Base-by-base conservation (phyloP, 2,888 invertebrate genomes). In the Xylota segnis region DNA sequence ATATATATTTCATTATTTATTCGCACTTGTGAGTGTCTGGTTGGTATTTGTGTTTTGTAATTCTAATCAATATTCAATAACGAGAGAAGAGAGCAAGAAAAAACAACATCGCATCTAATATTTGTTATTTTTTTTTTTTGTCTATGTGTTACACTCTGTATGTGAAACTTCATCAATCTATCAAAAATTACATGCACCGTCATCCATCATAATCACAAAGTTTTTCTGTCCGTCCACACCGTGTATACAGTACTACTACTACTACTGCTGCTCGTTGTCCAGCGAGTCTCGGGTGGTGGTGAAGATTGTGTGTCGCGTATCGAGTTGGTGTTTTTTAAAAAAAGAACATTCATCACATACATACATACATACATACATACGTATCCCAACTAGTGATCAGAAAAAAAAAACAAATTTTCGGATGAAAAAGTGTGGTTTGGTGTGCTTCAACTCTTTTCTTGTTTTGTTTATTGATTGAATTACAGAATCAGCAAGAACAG, bases 401-500 rank as follows among this genome's bases (percentile, higher is more conserved):
- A 34, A 34, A 32, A 5, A 32, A 34, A 34, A 9, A 54, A 61
- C 12, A 45, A 45, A 37, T 52, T 65, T 40, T 61, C 40, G 40
- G 14, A 16, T 54, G 43, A 37, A 61, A 74, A 54, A 37, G 50
- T 59, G 23, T 70, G 63, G 14, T 7, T 9, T 52, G 58, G 34
- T 56, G 52, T 66, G 65, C 58, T 61, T 78, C 66, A 86, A 75
- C 74, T 78, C 81, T 82, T 68, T 77, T 87, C 77, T 78, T 82
- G 83, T 77, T 83, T 77, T 78, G 83, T 70, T 70, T 83, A 87
- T 87, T 87, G 87, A 83, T 77, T 68, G 47, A 63, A 83, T 77
- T 74, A 59, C 83, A 87, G 83, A 83, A 61, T 66, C 71, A 70
- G 45, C 71, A 66, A 47, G 82, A 58, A 45, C 78, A 37, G 12